Base-by-base conservation (phyloP, 2,113 vertebrate species). In the Periophthalmodon schlosseri region DNA sequence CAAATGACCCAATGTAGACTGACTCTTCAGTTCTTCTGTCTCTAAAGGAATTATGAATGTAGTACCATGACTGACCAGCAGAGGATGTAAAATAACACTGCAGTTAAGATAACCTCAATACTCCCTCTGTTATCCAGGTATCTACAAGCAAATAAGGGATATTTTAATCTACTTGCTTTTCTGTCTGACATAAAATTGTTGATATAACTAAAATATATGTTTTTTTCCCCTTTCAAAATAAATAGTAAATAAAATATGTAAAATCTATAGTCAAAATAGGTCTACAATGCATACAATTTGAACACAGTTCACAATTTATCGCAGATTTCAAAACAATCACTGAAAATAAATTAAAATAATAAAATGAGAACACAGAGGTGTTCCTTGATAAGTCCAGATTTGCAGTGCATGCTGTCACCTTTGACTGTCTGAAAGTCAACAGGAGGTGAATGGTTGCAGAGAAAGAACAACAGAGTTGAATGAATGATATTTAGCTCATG, bases 51-150 rank as follows among this genome's bases (percentile, higher is more conserved):
- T 94, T 92, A 85, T 86, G 91, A 9, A 11, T 93, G 95, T 95
- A 93, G 94, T 94, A 95, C 91, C 95, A 94, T 92, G 92, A 93
- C 72, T 94, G 74, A 86, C 84, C 94, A 93, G 91, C 90, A 91
- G 93, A 94, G 93, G 79, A 79, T 60, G 66, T 66, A 81, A 84
- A 93, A 93, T 94, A 84, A 83, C 74, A 86, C 72, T 84, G 52
- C 44, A 81, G 79, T 74, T 60, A 72, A 77, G 36, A 63, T 64
- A 80, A 81, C 54, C 72, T 85, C 76, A 84, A 77, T 68, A 79
- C 77, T 74, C 80, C 63, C 58, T 87, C 78, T 56, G 70, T 75
- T 74, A 76, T 77, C 71, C 71, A 81, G 76, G 70, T 86, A 83
- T 79, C 70, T 85, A 88, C 78, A 84, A 83, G 76, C 20, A 73